Evolutionary conservation across 1,140 invertebrate species (phyloP), one percentile per base, ranked within the genome.

Genomic region (Asbolus verrucosus): DNA sequence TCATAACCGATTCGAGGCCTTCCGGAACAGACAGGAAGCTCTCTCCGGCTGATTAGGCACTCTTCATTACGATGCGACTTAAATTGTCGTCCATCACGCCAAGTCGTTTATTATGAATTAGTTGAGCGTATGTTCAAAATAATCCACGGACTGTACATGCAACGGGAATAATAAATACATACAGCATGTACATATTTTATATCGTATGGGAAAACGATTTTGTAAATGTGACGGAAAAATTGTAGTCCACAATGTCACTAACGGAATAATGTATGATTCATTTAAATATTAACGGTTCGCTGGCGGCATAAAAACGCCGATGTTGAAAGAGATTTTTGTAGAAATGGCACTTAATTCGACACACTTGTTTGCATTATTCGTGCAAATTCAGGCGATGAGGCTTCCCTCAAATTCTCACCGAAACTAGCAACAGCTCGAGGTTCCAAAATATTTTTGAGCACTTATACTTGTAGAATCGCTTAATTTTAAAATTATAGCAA

Each of bases 11-110:
- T 72, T 69, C 67, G 73, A 46, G 30, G 30, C 68, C 67, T 76
- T 76, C 75, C 75, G 73, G 75, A 46, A 24, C 19, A 41, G 71
- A 73, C 67, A 69, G 75, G 73, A 74, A 72, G 65, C 67, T 61
- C 63, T 68, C 75, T 69, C 30, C 69, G 75, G 70, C 63, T 74
- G 75, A 76, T 76, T 76, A 76, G 65, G 75, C 75, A 74, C 73
- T 74, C 60, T 72, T 74, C 69, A 71, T 76, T 74, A 76, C 59
- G 41, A 50, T 39, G 38, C 38, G 62, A 71, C 38, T 67, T 65
- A 67, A 74, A 76, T 76, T 71, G 70, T 65, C 46, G 46, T 67
- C 62, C 30, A 70, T 72, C 74, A 76, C 74, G 74, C 73, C 66
- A 76, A 46, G 21, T 63, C 50, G 67, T 72, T 75, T 75, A 75